These are phyloP conservation scores for Argya squamiceps DNA, from an alignment of 2,797 vertebrate species.

Conservation along the genomic window DNA sequence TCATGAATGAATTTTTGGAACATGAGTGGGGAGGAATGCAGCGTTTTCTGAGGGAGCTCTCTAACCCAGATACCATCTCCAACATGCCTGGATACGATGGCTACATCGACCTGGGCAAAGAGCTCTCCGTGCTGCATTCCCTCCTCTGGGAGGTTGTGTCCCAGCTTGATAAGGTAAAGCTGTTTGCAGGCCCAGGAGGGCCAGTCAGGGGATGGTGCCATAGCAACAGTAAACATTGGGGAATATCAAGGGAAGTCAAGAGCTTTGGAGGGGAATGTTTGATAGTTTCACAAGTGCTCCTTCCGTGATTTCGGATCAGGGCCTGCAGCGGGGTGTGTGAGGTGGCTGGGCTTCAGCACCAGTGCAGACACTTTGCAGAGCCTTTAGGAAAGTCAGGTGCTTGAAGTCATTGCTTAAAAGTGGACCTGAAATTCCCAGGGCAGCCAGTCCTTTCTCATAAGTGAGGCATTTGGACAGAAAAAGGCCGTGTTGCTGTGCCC, in stretches of 20 bases:
- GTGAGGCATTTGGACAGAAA: background rate
- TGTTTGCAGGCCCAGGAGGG: background rate
- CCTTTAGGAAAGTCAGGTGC: background rate
- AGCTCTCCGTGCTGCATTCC: constrained; percentile 92
- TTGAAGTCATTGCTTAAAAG: background rate
- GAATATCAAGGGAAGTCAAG: background rate
- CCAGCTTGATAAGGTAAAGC: constrained; percentile 93
- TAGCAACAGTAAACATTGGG: background rate
- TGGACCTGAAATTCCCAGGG: background rate
- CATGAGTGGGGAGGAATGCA: constrained; percentile 97
- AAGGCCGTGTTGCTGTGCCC: background rate
- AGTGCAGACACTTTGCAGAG: background rate
- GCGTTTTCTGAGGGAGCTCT: constrained; percentile 93
- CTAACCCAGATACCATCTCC: constrained; percentile 90
- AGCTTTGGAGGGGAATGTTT: background rate
- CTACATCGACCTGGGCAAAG: constrained; percentile 93
- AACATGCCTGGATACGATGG: constrained; percentile 93
- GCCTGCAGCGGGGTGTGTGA: background rate
- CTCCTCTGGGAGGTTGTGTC: constrained; percentile 95
- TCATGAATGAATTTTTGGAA: constrained; percentile 98
- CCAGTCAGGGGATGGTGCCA: background rate
- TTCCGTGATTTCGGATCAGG: background rate
- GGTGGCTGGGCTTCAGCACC: background rate
- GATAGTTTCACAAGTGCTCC: background rate
- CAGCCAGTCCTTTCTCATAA: accelerated